Evolutionary conservation across 2,797 vertebrate genomes (phyloP).

Genomic region (Meriones psammophilus): DNA sequence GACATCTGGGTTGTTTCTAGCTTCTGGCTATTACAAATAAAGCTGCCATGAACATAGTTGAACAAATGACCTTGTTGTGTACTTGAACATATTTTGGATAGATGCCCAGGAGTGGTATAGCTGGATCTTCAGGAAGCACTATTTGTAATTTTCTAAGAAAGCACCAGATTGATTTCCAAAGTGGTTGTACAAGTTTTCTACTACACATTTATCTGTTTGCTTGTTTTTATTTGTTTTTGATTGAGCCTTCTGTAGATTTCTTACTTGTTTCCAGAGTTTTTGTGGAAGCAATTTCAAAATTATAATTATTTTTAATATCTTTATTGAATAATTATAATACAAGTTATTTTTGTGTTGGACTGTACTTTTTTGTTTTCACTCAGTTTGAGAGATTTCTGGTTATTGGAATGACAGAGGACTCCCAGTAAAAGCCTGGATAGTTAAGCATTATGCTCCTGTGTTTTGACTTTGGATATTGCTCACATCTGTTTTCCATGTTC

Average conservation of each 20-base stretch:
- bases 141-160: too few relatives aligned
- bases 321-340: background rate
- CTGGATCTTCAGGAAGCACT: too few relatives aligned
- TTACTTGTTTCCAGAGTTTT: background rate
- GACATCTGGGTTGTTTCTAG: too few relatives aligned
- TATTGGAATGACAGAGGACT: conserved; percentile 14
- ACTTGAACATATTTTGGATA: too few relatives aligned
- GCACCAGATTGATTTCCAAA: too few relatives aligned
- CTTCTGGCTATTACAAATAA: too few relatives aligned
- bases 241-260: background rate
- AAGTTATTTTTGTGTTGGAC: background rate
- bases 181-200: background rate
- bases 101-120: too few relatives aligned
- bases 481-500: background rate
- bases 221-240: background rate
- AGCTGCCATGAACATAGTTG: too few relatives aligned
- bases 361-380: background rate
- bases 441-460: background rate
- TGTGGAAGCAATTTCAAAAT: background rate
- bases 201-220: conserved; percentile 11
- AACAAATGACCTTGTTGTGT: too few relatives aligned
- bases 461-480: background rate
- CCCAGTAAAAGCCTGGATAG: background rate
- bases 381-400: background rate
- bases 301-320: background rate